These are phyloP conservation scores for Girardinus metallicus DNA, from an alignment of 2,797 vertebrate species.

Conservation along the genomic window DNA sequence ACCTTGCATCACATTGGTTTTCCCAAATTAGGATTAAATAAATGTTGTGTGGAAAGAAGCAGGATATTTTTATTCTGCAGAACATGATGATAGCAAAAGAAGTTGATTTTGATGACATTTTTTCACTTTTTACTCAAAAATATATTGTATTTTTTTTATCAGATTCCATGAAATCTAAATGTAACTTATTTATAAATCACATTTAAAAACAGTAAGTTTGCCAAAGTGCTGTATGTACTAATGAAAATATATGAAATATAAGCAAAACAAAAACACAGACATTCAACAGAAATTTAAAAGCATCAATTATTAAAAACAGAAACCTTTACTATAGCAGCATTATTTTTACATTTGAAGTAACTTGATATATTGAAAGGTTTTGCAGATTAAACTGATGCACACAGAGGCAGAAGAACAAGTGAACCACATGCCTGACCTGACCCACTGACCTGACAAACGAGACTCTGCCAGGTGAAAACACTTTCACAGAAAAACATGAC, in stretches of 20 bases:
- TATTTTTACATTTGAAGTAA: neutral
- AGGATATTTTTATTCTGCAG: neutral
- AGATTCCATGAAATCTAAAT: neutral
- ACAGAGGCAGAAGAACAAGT: slow-evolving; percentile 17
- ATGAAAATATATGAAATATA: too few relatives aligned
- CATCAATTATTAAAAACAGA: neutral
- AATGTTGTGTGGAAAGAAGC: neutral
- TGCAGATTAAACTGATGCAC: slow-evolving; percentile 6
- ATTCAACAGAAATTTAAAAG: too few relatives aligned
- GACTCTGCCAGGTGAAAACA: slow-evolving; percentile 24
- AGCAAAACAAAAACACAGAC: too few relatives aligned
- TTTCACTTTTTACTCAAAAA: neutral
- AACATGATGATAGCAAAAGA: neutral
- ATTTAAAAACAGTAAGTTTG: too few relatives aligned
- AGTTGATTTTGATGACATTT: neutral
- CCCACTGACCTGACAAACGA: slow-evolving; percentile 36
- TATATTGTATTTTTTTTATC: neutral
- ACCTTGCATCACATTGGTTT: neutral
- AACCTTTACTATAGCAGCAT: neutral
- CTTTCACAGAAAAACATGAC: slow-evolving; percentile 27
- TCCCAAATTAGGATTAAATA: neutral
- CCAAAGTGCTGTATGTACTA: too few relatives aligned
- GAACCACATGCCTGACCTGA: slow-evolving; percentile 18
- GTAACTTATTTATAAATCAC: too few relatives aligned
- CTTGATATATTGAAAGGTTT: neutral